Percentiles rank a stretch among this genome's conserved stretches.
Conservation (phyloP, 2,113 vertebrate genomes). For the Turnix velox region DNA sequence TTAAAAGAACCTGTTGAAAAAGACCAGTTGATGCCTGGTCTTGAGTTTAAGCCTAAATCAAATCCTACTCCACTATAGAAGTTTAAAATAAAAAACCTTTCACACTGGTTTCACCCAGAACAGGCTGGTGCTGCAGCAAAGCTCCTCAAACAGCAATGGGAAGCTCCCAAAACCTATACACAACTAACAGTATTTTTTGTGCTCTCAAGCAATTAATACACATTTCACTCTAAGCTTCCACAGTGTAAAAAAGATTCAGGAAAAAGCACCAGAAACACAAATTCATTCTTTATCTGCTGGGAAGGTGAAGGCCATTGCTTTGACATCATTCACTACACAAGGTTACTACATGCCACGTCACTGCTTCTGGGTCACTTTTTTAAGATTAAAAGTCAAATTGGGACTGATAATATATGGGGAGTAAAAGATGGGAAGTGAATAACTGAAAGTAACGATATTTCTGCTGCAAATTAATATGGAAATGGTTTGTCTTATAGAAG, state of each 20-base stretch:
- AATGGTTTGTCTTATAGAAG: background rate
- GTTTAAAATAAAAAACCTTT: background rate
- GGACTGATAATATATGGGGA: background rate
- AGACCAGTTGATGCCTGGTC: background rate
- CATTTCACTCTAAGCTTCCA: background rate
- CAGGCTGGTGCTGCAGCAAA: background rate
- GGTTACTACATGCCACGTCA: background rate
- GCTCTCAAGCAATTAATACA: background rate
- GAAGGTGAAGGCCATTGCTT: background rate
- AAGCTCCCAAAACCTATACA: background rate
- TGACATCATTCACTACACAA: background rate
- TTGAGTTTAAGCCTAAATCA: background rate
- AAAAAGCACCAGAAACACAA: background rate
- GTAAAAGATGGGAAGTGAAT: background rate
- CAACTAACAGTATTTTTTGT: too few species aligned
- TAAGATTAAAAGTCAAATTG: background rate
- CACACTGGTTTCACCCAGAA: background rate
- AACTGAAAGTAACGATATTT: background rate
- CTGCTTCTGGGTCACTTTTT: background rate
- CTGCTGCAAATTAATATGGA: background rate
- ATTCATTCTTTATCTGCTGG: background rate
- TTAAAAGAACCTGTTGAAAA: background rate
- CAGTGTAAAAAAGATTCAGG: rapidly evolving
- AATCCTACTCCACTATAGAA: background rate
- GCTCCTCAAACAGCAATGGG: background rate